Conservation (phyloP, 2,888 invertebrate genomes). For the Brenthis ino region DNA sequence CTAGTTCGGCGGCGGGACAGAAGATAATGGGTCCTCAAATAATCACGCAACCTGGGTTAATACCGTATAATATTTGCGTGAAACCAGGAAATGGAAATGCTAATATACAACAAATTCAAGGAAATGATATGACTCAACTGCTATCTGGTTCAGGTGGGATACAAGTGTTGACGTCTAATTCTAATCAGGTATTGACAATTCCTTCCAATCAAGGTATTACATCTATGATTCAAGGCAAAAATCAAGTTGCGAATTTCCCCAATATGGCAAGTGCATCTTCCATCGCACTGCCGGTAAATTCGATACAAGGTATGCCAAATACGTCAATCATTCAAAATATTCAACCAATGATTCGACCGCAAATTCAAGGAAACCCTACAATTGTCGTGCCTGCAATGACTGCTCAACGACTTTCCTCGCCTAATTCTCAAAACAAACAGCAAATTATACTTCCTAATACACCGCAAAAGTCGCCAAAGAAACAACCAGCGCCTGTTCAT, state of each 20-base stretch:
- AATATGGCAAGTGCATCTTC: conserved; percentile 78
- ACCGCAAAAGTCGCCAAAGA: conserved; percentile 76
- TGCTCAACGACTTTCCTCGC: conserved; percentile 71
- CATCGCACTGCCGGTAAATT: conserved; percentile 76
- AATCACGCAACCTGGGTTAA: conserved; percentile 70
- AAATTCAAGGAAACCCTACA: conserved; percentile 74
- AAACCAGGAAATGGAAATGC: conserved; percentile 69
- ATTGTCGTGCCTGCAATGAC: conserved; percentile 76
- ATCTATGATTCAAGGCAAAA: conserved; percentile 72
- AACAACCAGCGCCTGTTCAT: conserved; percentile 72
- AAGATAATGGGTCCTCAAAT: conserved; percentile 74
- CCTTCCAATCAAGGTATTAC: conserved; percentile 70
- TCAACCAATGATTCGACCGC: conserved; percentile 77
- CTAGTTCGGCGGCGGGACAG: conserved; percentile 63
- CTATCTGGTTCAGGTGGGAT: conserved; percentile 74
- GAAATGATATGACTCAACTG: conserved; percentile 73
- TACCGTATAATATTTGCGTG: conserved; percentile 78
- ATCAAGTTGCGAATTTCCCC: conserved; percentile 72
- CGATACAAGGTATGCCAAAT: conserved; percentile 75
- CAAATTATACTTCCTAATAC: conserved; percentile 71
- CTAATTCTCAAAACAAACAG: conserved; percentile 71
- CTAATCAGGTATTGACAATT: conserved; percentile 75
- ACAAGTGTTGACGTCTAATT: conserved; percentile 79
- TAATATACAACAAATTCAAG: conserved; percentile 74
- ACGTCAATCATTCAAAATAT: conserved; percentile 77